Evolutionary conservation across 2,888 invertebrate genomes (phyloP).

Genomic region (Hirtodrosophila confusa): DNA sequence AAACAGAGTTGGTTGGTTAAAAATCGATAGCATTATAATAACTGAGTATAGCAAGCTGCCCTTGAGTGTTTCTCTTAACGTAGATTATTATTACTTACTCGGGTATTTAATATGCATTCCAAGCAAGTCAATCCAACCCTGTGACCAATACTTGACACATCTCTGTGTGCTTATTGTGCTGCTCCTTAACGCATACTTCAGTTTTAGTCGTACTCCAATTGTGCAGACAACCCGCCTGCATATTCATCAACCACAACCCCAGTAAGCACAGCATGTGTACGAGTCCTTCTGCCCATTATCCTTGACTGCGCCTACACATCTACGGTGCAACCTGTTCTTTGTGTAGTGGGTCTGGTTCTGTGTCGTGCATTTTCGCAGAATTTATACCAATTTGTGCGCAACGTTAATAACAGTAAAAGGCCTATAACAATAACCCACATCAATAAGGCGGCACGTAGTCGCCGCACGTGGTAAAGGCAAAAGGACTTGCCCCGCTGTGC

Average conservation of each 20-base stretch:
- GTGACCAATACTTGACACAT: constrained; percentile 41
- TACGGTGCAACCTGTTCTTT: constrained; percentile 40
- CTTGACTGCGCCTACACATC: constrained; percentile 46
- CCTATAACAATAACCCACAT: constrained; percentile 79
- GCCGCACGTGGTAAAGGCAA: constrained; percentile 67
- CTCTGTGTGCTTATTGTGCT: constrained; percentile 22
- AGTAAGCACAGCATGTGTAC: constrained; percentile 24
- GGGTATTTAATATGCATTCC: constrained; percentile 34
- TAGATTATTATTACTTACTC: constrained; percentile 8
- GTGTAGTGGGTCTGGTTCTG: constrained; percentile 24
- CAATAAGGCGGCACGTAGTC: constrained; percentile 73
- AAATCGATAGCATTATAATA: constrained; percentile 20
- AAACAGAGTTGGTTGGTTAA: constrained; percentile 3
- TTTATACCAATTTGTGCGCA: constrained; percentile 75
- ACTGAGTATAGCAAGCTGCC: not conserved
- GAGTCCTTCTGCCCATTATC: constrained; percentile 44
- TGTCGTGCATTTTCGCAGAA: constrained; percentile 71
- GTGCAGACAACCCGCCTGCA: constrained; percentile 41
- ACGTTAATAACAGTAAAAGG: constrained; percentile 74
- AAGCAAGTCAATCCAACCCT: constrained; percentile 34
- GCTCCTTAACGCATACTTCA: constrained; percentile 47
- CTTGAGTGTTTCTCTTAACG: not conserved
- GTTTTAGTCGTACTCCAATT: constrained; percentile 29
- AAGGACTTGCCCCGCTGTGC: constrained; percentile 65
- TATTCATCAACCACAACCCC: constrained; percentile 42